phyloP scores from a whole-genome alignment of 1,140 invertebrate species.

The Cherax destructor region DNA sequence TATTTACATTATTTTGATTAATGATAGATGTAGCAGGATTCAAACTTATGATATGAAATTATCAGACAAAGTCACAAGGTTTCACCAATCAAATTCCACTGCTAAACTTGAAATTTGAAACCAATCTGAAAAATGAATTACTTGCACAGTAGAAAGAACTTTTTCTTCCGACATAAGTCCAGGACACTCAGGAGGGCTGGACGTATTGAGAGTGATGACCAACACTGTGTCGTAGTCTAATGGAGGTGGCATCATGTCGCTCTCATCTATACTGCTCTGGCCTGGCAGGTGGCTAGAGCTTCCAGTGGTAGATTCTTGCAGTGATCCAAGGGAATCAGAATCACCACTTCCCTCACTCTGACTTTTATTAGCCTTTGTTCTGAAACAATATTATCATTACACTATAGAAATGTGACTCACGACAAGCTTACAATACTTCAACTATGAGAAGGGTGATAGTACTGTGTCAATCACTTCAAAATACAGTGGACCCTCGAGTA shows the following conservation, averaged over 20 bases:
- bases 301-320: conserved; percentile 27
- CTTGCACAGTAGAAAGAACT: conserved; percentile 75
- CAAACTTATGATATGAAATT: no score
- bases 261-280: conserved; percentile 36
- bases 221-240: conserved; percentile 77
- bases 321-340: conserved; percentile 55
- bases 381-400: background rate
- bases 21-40: no score
- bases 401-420: no score
- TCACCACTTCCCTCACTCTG: conserved; percentile 72
- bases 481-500: no score
- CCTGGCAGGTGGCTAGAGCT: conserved; percentile 41
- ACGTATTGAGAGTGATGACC: conserved; percentile 81
- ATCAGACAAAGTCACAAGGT: no score
- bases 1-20: no score
- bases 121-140: conserved; percentile 20
- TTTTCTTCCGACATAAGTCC: conserved; percentile 85
- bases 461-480: no score
- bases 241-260: background rate
- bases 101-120: no score
- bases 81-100: no score
- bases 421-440: no score
- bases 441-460: no score
- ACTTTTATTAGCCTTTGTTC: conserved; percentile 47
- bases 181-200: conserved; percentile 79